Conservation (phyloP, 2,888 invertebrate genomes). For the Meliscaeva auricollis region DNA sequence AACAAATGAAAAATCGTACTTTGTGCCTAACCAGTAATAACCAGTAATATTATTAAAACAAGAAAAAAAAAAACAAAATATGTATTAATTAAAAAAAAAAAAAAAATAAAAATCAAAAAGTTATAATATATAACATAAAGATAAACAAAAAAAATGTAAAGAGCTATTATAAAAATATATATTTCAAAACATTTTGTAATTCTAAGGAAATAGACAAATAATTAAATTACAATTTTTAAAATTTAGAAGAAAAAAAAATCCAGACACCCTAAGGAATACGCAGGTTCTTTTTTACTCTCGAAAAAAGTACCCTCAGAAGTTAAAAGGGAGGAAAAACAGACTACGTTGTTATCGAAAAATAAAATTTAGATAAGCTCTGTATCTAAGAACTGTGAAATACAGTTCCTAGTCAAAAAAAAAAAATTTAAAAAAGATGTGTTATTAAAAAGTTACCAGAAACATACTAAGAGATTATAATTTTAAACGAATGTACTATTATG, state of each 20-base stretch:
- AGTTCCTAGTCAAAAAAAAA: constrained; percentile 55
- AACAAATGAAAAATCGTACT: constrained; percentile 78
- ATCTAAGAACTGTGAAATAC: constrained; percentile 44
- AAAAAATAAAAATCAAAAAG: constrained; percentile 32
- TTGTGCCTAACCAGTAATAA: constrained; percentile 83
- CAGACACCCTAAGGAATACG: not conserved
- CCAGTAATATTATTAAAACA: constrained; percentile 75
- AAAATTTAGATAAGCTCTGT: constrained; percentile 56
- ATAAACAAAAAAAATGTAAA: constrained; percentile 32
- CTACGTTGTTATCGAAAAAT: constrained; percentile 53
- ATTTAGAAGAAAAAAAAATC: constrained; percentile 42
- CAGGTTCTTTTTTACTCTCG: constrained; percentile 24
- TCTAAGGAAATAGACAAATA: constrained; percentile 74
- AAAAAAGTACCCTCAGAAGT: constrained; percentile 56
- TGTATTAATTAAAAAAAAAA: constrained; percentile 75
- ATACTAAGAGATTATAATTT: constrained; percentile 53
- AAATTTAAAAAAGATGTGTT: constrained; percentile 27
- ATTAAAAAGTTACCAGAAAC: constrained; percentile 37
- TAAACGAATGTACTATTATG: constrained; percentile 67
- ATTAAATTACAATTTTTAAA: constrained; percentile 62
- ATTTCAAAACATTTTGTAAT: constrained; percentile 69
- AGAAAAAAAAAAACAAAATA: constrained; percentile 73
- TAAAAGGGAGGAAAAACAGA: constrained; percentile 10
- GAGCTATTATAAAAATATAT: constrained; percentile 51
- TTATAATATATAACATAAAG: constrained; percentile 40